Percentiles rank a stretch among this genome's conserved stretches.
phyloP scores from a whole-genome alignment of 2,888 invertebrate genomes.

The Leucophora obtusa region DNA sequence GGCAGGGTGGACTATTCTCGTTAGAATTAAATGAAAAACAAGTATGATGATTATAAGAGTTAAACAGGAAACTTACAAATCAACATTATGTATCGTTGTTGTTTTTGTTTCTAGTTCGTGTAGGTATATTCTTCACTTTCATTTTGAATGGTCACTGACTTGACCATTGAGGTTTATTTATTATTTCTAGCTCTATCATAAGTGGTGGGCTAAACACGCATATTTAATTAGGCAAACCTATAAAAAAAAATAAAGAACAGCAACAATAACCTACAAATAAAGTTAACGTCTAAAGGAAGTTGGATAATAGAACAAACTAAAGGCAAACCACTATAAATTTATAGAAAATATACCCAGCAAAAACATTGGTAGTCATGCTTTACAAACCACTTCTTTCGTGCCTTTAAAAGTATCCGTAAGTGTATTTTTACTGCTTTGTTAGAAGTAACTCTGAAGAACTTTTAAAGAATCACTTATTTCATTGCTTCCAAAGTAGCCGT shows the following conservation, averaged over 20 bases:
- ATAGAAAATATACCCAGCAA: slow-evolving; percentile 44
- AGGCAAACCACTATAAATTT: slow-evolving; percentile 16
- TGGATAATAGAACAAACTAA: neutral
- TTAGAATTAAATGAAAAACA: neutral
- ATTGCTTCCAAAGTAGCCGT: too few relatives aligned
- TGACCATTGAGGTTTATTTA: slow-evolving; percentile 37
- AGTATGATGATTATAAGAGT: slow-evolving; percentile 8
- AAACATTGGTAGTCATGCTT: too few relatives aligned
- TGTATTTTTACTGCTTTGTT: too few relatives aligned
- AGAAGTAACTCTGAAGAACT: too few relatives aligned
- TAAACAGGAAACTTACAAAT: slow-evolving; percentile 46
- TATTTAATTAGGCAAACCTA: slow-evolving; percentile 64
- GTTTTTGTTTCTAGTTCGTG: neutral
- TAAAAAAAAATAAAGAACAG: slow-evolving; percentile 27
- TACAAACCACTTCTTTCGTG: too few relatives aligned
- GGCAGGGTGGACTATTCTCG: neutral
- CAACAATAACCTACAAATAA: neutral
- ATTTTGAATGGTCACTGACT: slow-evolving; percentile 37
- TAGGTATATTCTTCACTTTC: slow-evolving; percentile 26
- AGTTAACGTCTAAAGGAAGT: slow-evolving; percentile 3
- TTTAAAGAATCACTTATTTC: too few relatives aligned
- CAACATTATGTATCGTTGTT: slow-evolving; percentile 32
- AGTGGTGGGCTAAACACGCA: slow-evolving; percentile 64
- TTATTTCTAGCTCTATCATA: slow-evolving; percentile 26
- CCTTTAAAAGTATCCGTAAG: too few relatives aligned